Percentiles rank a stretch among this genome's conserved stretches.
These are phyloP conservation scores for Dryocosmus kuriphilus DNA, from an alignment of 2,888 invertebrate species.

Conservation along the genomic window DNA sequence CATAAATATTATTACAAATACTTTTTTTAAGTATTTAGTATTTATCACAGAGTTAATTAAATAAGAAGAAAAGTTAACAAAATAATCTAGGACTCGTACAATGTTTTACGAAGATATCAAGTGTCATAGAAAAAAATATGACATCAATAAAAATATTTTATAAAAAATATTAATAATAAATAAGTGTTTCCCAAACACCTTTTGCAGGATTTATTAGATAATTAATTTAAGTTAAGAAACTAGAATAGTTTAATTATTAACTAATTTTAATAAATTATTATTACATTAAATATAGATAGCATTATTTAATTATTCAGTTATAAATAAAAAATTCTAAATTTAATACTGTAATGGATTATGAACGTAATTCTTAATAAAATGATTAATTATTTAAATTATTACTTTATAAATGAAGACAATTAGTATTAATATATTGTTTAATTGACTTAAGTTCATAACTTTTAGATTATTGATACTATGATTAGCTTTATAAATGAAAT, in stretches of 20 bases:
- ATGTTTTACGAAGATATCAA: background rate
- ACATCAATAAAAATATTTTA: background rate
- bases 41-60: background rate
- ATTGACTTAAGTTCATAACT: background rate
- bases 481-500: background rate
- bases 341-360: constrained; percentile 23
- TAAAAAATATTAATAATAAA: background rate
- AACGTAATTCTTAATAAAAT: background rate
- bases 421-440: background rate
- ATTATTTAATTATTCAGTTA: background rate
- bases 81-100: background rate
- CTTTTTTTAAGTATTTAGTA: background rate
- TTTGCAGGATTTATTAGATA: background rate
- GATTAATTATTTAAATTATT: background rate
- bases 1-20: background rate
- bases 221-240: background rate
- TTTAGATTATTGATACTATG: background rate
- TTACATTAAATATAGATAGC: background rate
- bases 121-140: background rate
- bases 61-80: background rate
- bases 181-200: background rate
- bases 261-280: background rate
- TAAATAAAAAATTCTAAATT: background rate
- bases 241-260: background rate
- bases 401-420: background rate